Conservation (phyloP, 2,797 vertebrate species). For the Amniataba percoides region DNA sequence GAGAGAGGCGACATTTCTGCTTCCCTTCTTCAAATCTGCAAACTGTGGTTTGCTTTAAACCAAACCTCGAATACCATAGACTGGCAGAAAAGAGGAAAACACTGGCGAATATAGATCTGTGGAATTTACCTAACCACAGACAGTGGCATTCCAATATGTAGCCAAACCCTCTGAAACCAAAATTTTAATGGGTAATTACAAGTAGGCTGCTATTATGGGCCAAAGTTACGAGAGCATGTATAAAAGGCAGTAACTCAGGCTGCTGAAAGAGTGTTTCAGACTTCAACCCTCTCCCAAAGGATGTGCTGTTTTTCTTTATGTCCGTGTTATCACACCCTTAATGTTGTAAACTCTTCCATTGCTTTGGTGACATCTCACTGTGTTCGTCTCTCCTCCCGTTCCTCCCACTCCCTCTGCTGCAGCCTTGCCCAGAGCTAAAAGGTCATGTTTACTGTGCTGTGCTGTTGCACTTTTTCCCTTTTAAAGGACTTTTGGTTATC, state of each 20-base stretch:
- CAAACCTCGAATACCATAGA: constrained; percentile 51
- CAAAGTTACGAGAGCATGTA: constrained; percentile 51
- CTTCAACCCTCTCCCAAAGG: constrained; percentile 20
- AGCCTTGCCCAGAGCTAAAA: constrained; percentile 40
- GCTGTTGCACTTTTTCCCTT: constrained; percentile 21
- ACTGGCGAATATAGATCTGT: constrained; percentile 57
- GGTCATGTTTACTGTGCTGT: constrained; percentile 22
- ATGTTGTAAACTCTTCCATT: constrained; percentile 55
- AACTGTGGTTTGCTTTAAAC: constrained; percentile 31
- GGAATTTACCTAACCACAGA: constrained; percentile 62
- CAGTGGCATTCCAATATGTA: constrained; percentile 57
- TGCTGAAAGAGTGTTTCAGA: constrained; percentile 30
- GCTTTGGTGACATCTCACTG: constrained; percentile 46
- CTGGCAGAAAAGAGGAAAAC: constrained; percentile 38
- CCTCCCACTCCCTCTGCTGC: constrained; percentile 29
- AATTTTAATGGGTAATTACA: constrained; percentile 70
- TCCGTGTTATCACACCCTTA: constrained; percentile 49
- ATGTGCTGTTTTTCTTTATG: constrained; percentile 41
- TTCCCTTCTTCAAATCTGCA: constrained; percentile 27
- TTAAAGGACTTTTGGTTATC: constrained; percentile 13
- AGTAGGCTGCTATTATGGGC: constrained; percentile 54
- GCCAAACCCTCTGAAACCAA: constrained; percentile 55
- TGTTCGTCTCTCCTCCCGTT: constrained; percentile 49
- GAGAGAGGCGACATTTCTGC: constrained; percentile 18
- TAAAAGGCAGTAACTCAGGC: constrained; percentile 37